Evolutionary conservation across 2,888 invertebrate genomes (phyloP), one percentile per base, ranked within the genome.

Genomic region (Stenodema calcarata): DNA sequence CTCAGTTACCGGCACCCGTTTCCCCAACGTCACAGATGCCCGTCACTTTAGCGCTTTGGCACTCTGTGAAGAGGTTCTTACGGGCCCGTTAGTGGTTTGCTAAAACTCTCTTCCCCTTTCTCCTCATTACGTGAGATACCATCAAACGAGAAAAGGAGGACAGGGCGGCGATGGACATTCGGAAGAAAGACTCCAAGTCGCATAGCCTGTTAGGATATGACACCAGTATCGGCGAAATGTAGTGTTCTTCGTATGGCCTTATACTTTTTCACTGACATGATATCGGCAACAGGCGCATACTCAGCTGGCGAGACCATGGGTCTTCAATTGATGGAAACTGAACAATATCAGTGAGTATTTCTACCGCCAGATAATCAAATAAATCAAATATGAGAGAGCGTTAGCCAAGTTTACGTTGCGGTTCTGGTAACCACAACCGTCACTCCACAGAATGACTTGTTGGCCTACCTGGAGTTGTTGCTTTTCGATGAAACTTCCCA

Each of bases 391-490:
- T 0, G 89, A 54, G 23, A 90, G 87, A 23, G 89, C 89, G 76
- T 89, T 90, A 9, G 90, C 87, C 35, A 90, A 28, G 7, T 87
- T 54, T 11, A 7, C 18, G 54, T 85, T 85, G 6, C 76, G 30
- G 16, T 84, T 84, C 41, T 84, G 84, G 14, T 62, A 62, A 9
- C 41, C 44, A 23, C 84, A 84, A 12, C 85, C 85, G 47, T 85
- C 85, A 4, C 89, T 89, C 73, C 87, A 90, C 12, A 90, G 79
- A 4, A 90, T 87, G 30, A 89, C 85, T 44, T 86, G 28, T 78
- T 87, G 75, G 14, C 50, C 50, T 9, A 9, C 14, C 23, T 11
- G n/a, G 3, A 80, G 41, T 4, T 6, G 41, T 7, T 3, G 23
- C 11, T 30, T 35, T 28, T 47, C 11, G 11, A 78, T 83, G 76